Conservation (phyloP, 2,113 vertebrate genomes). For the Dipodomys merriami region DNA sequence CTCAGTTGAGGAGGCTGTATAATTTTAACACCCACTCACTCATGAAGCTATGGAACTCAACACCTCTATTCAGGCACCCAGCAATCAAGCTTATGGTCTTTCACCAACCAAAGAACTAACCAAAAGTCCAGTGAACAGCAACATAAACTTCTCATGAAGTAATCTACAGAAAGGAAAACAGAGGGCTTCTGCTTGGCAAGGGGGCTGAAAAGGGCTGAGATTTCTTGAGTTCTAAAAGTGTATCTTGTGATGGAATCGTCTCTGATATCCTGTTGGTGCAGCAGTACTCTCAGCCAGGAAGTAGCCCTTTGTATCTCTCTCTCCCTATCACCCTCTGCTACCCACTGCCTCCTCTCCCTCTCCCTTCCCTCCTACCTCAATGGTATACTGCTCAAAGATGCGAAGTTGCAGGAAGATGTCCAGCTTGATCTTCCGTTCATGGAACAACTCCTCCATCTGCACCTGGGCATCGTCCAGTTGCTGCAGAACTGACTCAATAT, state of each 20-base stretch:
- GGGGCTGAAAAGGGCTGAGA: not conserved
- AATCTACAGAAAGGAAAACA: not conserved
- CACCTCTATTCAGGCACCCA: not conserved
- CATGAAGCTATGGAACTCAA: not conserved
- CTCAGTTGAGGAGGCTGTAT: not conserved
- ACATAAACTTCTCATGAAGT: slow-evolving; percentile 6
- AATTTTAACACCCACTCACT: not conserved
- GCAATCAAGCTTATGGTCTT: not conserved
- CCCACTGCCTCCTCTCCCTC: not conserved
- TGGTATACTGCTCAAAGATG: slow-evolving; percentile 98
- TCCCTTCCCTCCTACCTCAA: slow-evolving; percentile 88
- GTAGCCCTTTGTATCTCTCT: not conserved
- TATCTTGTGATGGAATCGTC: too few relatives aligned
- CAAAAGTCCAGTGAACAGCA: not conserved
- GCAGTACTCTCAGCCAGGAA: not conserved
- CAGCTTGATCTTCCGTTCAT: slow-evolving; percentile 97
- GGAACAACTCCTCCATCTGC: slow-evolving; percentile 99
- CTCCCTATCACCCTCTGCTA: too few relatives aligned
- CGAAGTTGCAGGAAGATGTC: slow-evolving; percentile 98
- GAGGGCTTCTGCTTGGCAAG: not conserved
- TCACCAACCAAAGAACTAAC: slow-evolving; percentile 28
- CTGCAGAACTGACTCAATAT: slow-evolving; percentile 97
- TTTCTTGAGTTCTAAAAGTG: not conserved
- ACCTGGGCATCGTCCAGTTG: slow-evolving; percentile 98
- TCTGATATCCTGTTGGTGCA: not conserved